Evolutionary conservation across 2,797 vertebrate species (phyloP).

Genomic region (Dendrocincla fuliginosa): DNA sequence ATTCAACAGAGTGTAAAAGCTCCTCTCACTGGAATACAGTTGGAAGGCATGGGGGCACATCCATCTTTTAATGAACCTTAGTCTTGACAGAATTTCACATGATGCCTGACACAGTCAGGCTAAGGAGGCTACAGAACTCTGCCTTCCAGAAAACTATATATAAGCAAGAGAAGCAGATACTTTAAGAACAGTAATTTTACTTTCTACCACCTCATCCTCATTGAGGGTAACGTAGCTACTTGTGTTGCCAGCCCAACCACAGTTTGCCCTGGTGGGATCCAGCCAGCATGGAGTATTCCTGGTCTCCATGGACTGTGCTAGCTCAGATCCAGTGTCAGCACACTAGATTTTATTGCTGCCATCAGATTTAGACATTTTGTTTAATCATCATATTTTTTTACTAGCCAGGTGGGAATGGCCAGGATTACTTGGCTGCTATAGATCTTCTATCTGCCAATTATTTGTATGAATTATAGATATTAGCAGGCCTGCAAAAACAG

Average conservation of each 20-base stretch:
- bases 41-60: neutral
- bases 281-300: neutral
- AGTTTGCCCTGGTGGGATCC: neutral
- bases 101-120: neutral
- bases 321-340: neutral
- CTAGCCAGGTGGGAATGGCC: neutral
- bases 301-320: neutral
- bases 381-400: neutral
- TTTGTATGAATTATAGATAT: constrained; percentile 22
- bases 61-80: neutral
- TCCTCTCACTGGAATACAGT: neutral
- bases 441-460: constrained; percentile 14
- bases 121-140: neutral
- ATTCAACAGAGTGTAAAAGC: neutral
- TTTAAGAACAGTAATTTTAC: neutral
- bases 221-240: neutral
- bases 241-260: neutral
- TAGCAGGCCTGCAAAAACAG: neutral
- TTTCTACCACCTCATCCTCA: neutral
- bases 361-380: neutral
- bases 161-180: neutral
- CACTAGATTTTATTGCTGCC: neutral
- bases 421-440: constrained; percentile 14
- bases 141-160: neutral
- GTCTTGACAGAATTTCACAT: neutral